Evolutionary conservation across 2,113 vertebrate species (phyloP), one percentile per base, ranked within the genome.

Genomic region (Xenotilapia leptura): DNA sequence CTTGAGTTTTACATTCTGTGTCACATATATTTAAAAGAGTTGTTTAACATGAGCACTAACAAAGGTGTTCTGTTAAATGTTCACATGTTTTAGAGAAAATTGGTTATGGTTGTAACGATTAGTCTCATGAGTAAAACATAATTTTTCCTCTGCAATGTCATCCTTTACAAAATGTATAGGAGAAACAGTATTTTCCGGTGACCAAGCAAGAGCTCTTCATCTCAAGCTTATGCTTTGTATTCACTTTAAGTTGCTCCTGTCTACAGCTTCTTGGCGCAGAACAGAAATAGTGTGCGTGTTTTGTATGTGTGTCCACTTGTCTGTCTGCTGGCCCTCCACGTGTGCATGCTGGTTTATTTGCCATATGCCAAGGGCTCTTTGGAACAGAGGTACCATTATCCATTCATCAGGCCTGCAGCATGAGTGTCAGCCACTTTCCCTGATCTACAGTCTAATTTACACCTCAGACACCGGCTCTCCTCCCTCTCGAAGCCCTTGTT

Each of bases 391-490:
- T 54, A 79, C 54, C 81, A 55, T 94, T 91, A 93, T 92, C 90
- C 89, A 92, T 93, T 90, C 84, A 92, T 94, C 88, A 93, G 68
- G 23, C 77, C 83, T 45, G 83, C 86, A 86, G 92, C 83, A 84
- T 90, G 70, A 31, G 79, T 86, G 85, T 87, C 80, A 83, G 93
- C 58, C 26, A 28, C 65, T 87, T 84, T 84, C 87, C 85, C 86
- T 92, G 86, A 92, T 90, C 83, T 87, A 93, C 80, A 73, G 79
- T 87, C 83, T 87, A 89, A 93, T 93, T 91, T 89, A 93, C 89
- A 91, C 90, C 88, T 90, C 85, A 79, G 81, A 91, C 83, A 80
- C 68, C 10, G 1, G 36, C 79, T 84, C 79, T 70, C 28, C 82
- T 84, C 83, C 80, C 36, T 87, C 82, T 86, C 19, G 15, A 90